A percentile compares a stretch with the other conserved stretches of the same genome.
Evolutionary conservation across 1,140 invertebrate genomes (phyloP).

Genomic region (Coenobita brevimanus): DNA sequence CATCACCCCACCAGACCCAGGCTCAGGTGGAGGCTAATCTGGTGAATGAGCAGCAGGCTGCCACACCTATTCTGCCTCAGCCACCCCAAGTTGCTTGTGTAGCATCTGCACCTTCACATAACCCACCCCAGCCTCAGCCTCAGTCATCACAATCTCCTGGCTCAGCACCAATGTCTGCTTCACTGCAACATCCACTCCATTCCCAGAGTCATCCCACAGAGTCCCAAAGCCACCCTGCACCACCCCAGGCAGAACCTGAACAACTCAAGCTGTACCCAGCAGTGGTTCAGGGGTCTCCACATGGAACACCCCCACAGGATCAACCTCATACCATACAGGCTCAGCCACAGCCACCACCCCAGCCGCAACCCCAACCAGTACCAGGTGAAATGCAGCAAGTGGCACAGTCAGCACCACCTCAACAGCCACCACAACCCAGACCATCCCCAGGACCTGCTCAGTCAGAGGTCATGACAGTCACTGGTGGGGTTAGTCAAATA

Average conservation of each 20-base stretch:
- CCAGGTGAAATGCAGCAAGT: too few relatives aligned
- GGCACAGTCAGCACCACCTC: background rate
- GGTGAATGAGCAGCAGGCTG: background rate
- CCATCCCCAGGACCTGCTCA: background rate
- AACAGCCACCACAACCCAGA: background rate
- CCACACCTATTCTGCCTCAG: background rate
- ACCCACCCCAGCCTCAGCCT: background rate
- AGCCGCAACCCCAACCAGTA: background rate
- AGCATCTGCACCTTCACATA: too few relatives aligned
- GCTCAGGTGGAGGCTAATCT: background rate
- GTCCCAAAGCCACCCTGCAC: background rate
- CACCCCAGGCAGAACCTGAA: background rate
- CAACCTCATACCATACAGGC: background rate
- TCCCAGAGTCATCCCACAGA: background rate
- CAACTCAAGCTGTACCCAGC: background rate
- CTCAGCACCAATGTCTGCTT: too few relatives aligned
- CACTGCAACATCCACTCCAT: too few relatives aligned
- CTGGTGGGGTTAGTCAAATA: background rate
- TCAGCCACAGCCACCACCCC: slow-evolving; percentile 17
- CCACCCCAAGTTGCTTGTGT: too few relatives aligned
- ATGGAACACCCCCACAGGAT: background rate
- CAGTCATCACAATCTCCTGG: background rate
- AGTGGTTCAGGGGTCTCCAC: background rate
- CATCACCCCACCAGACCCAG: background rate
- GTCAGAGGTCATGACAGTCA: background rate